Percentiles rank a stretch among this genome's conserved stretches.
Evolutionary conservation across 2,113 vertebrate species (phyloP).

Genomic region (Psophia crepitans): DNA sequence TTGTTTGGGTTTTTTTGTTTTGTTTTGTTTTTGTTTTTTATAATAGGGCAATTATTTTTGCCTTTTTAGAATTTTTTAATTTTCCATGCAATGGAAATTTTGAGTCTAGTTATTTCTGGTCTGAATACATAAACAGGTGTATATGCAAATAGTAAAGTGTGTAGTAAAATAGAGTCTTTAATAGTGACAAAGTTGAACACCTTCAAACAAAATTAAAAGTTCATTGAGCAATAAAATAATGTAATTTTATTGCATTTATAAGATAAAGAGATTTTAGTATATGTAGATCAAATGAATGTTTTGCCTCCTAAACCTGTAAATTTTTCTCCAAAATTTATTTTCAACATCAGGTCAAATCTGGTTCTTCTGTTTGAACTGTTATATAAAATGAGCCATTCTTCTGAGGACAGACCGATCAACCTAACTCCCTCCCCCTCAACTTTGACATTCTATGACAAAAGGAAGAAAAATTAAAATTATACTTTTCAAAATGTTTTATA

Average conservation of each 20-base stretch:
- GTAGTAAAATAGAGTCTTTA: not conserved
- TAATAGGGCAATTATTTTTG: not conserved
- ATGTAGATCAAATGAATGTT: not conserved
- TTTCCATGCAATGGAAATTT: not conserved
- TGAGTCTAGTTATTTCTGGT: not conserved
- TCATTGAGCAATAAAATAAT: not conserved
- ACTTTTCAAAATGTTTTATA: not conserved
- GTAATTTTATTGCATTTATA: not conserved
- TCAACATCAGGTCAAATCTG: fast-evolving
- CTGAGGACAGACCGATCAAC: not conserved
- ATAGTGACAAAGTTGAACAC: not conserved
- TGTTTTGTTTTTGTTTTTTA: too few species aligned
- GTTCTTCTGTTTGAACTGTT: not conserved
- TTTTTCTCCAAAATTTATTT: not conserved
- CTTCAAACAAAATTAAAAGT: not conserved
- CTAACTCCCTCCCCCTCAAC: too few species aligned
- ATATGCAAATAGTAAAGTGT: not conserved
- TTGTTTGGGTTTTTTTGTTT: too few species aligned
- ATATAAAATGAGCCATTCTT: not conserved
- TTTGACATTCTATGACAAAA: not conserved
- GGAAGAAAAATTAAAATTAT: not conserved
- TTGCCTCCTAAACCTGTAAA: not conserved
- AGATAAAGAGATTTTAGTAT: not conserved
- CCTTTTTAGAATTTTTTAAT: not conserved
- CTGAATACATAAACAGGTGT: not conserved